These are phyloP conservation scores for Clitarchus hookeri DNA, from an alignment of 2,888 invertebrate genomes.

Conservation along the genomic window DNA sequence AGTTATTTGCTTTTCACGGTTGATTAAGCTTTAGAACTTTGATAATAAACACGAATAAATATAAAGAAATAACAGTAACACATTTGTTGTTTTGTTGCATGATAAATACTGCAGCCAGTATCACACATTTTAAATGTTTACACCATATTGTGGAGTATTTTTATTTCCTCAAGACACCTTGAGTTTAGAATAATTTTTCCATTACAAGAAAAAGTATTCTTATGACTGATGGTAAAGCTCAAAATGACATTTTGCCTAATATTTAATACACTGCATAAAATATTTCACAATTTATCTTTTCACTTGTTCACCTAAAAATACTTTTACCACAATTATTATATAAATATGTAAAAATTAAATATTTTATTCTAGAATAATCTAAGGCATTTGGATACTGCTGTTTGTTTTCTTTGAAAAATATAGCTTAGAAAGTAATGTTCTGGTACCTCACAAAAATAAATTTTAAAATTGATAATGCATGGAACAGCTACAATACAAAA, in stretches of 20 bases:
- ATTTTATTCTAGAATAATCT: slow-evolving; percentile 17
- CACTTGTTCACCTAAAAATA: slow-evolving; percentile 16
- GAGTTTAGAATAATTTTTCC: not conserved
- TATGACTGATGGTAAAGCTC: not conserved
- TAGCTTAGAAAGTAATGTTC: not conserved
- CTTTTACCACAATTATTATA: slow-evolving; percentile 16
- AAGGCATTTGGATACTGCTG: slow-evolving; percentile 15
- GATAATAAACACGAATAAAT: not conserved
- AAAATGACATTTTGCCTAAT: not conserved
- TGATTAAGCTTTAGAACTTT: not conserved
- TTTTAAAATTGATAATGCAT: not conserved
- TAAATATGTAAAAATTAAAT: slow-evolving; percentile 20
- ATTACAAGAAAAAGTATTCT: not conserved
- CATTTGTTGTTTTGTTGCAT: not conserved
- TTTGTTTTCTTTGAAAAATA: not conserved
- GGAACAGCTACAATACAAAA: not conserved
- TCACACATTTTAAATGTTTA: not conserved
- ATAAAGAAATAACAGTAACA: not conserved
- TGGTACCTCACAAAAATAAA: not conserved
- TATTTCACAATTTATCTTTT: not conserved
- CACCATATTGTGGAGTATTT: not conserved
- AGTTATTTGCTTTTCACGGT: not conserved
- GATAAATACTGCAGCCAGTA: not conserved
- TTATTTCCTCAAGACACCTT: not conserved
- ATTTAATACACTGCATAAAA: slow-evolving; percentile 4